Conservation (phyloP, 1,140 invertebrate species). For the Eumaeus atala region DNA sequence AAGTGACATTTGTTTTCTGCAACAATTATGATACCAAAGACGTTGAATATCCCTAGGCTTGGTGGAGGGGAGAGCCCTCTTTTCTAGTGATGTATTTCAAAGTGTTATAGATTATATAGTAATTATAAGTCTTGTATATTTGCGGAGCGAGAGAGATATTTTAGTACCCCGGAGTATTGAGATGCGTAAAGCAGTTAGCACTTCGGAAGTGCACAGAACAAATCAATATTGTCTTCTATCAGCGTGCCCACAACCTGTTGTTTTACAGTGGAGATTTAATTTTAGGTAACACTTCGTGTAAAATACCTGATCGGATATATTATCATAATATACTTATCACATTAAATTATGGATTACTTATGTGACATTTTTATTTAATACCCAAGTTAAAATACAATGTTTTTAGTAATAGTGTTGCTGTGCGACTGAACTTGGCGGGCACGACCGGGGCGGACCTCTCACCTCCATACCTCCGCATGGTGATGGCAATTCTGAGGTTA, state of each 20-base stretch:
- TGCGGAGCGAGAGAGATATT: slow-evolving; percentile 50
- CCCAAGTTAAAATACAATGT: not conserved
- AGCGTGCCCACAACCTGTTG: slow-evolving; percentile 50
- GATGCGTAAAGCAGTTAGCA: slow-evolving; percentile 29
- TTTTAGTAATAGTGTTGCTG: no score
- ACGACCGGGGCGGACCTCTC: no score
- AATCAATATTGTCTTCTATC: slow-evolving; percentile 31
- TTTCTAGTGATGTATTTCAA: slow-evolving; percentile 58
- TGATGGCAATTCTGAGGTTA: no score
- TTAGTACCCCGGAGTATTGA: slow-evolving; percentile 70
- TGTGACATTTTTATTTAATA: slow-evolving; percentile 38
- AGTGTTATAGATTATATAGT: slow-evolving; percentile 66
- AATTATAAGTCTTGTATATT: slow-evolving; percentile 66
- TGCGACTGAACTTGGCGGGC: no score
- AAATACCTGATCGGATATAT: slow-evolving; percentile 54
- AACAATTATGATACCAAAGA: slow-evolving; percentile 69
- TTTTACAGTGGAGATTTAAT: slow-evolving; percentile 53
- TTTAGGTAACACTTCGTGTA: slow-evolving; percentile 52
- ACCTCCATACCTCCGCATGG: no score
- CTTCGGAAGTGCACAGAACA: slow-evolving; percentile 39
- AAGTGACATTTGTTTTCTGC: slow-evolving; percentile 52
- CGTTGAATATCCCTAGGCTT: slow-evolving; percentile 61
- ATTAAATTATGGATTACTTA: slow-evolving; percentile 68
- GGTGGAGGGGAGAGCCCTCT: slow-evolving; percentile 8
- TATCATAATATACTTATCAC: slow-evolving; percentile 56